Conservation (phyloP, 2,888 invertebrate genomes). For the Apotomis betuletana region DNA sequence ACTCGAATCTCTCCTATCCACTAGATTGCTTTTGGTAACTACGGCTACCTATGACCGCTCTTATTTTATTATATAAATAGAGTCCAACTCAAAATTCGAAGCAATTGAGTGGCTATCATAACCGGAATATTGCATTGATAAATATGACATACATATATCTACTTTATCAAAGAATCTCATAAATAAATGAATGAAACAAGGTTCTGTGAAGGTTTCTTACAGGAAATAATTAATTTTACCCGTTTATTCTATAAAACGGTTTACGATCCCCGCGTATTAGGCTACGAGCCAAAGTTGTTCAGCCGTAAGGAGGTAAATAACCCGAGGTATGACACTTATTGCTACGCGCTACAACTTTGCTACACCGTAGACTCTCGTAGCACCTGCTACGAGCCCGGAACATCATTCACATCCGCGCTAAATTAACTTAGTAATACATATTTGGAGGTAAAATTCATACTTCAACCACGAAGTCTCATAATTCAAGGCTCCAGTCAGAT, state of each 20-base stretch:
- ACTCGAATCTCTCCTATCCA: no score
- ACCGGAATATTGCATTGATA: no score
- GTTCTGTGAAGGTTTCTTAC: background rate
- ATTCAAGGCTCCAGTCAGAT: background rate
- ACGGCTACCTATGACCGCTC: no score
- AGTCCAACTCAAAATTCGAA: no score
- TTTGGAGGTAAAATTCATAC: background rate
- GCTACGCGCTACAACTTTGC: constrained; percentile 62
- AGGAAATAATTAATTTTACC: background rate
- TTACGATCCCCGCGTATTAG: constrained; percentile 5
- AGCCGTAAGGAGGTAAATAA: constrained; percentile 54
- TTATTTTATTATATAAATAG: no score
- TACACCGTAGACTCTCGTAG: constrained; percentile 49
- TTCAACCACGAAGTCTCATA: background rate
- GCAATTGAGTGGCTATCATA: no score
- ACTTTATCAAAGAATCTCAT: background rate
- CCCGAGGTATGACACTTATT: constrained; percentile 63
- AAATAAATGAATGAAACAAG: background rate
- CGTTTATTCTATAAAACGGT: constrained; percentile 4
- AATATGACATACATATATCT: no score
- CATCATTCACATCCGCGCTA: constrained; percentile 45
- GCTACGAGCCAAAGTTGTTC: constrained; percentile 10
- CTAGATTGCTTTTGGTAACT: no score
- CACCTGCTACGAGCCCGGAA: constrained; percentile 19
- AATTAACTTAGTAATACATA: constrained; percentile 34